A percentile compares a stretch with the other conserved stretches of the same genome.
phyloP scores from a whole-genome alignment of 2,888 invertebrate genomes.

The Arctia plantaginis region DNA sequence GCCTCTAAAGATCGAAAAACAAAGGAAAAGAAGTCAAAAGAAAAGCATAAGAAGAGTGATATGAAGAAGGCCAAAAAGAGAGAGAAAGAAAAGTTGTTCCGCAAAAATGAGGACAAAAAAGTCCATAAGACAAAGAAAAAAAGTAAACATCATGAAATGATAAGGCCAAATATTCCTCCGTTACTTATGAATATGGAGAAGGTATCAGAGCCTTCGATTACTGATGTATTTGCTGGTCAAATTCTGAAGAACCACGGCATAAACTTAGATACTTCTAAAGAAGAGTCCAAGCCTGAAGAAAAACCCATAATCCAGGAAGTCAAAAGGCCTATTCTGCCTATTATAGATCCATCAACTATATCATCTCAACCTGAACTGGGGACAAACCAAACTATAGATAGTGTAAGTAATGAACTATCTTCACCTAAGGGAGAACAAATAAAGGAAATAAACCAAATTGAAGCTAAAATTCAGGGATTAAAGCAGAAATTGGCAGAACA shows the following conservation, averaged over 20 bases:
- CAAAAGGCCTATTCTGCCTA: constrained; percentile 75
- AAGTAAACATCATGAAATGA: constrained; percentile 75
- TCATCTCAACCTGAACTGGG: constrained; percentile 56
- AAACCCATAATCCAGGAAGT: constrained; percentile 63
- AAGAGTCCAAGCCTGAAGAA: constrained; percentile 62
- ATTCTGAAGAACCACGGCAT: constrained; percentile 85
- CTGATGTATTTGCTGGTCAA: constrained; percentile 88
- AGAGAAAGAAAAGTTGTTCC: constrained; percentile 69
- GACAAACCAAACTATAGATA: constrained; percentile 55
- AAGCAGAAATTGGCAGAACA: constrained; percentile 80
- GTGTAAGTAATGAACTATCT: constrained; percentile 30
- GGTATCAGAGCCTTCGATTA: constrained; percentile 85
- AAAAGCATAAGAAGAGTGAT: constrained; percentile 73
- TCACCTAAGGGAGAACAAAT: constrained; percentile 68
- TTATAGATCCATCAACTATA: constrained; percentile 80
- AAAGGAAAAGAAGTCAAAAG: constrained; percentile 81
- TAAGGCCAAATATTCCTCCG: constrained; percentile 81
- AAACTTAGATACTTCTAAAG: constrained; percentile 64
- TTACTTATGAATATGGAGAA: constrained; percentile 82
- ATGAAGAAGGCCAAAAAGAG: constrained; percentile 78
- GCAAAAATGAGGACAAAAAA: constrained; percentile 79
- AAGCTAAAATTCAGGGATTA: constrained; percentile 87
- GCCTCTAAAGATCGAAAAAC: constrained; percentile 65
- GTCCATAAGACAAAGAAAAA: constrained; percentile 79
- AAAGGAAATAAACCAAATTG: constrained; percentile 83